Percentiles rank a stretch among this genome's conserved stretches.
These are phyloP conservation scores for Argyrosomus regius DNA, from an alignment of 2,797 vertebrate species.

Conservation along the genomic window DNA sequence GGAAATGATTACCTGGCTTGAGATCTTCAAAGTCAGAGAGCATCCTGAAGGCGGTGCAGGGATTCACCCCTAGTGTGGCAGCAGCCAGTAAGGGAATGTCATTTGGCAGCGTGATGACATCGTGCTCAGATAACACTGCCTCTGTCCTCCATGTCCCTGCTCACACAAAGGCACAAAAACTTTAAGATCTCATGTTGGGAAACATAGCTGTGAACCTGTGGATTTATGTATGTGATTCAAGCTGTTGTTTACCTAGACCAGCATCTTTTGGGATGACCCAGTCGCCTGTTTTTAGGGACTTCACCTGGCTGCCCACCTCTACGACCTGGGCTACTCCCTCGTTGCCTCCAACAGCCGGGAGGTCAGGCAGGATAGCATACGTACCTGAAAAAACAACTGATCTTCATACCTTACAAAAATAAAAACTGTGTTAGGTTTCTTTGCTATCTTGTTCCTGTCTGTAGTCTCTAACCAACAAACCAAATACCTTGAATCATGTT, in stretches of 20 bases:
- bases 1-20: slow-evolving; percentile 83
- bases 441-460: neutral
- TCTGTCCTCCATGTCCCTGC: slow-evolving; percentile 92
- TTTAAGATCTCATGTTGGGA: neutral
- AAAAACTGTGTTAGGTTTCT: neutral
- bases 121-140: slow-evolving; percentile 85
- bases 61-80: slow-evolving; percentile 93
- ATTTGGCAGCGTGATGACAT: slow-evolving; percentile 86
- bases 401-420: neutral
- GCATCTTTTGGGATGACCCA: slow-evolving; percentile 91
- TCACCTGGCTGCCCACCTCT: slow-evolving; percentile 88
- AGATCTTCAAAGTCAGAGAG: slow-evolving; percentile 92
- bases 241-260: slow-evolving; percentile 87
- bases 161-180: slow-evolving; percentile 27
- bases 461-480: neutral
- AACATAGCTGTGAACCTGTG: neutral
- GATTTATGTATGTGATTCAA: neutral
- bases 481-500: slow-evolving; percentile 96
- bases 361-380: slow-evolving; percentile 89
- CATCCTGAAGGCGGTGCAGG: slow-evolving; percentile 95
- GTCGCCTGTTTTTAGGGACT: slow-evolving; percentile 87
- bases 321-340: slow-evolving; percentile 93
- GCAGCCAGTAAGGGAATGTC: slow-evolving; percentile 91
- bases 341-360: slow-evolving; percentile 94
- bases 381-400: slow-evolving; percentile 83